These are phyloP conservation scores for Sternarchorhynchus goeldii DNA, from an alignment of 2,797 vertebrate species.

Conservation along the genomic window DNA sequence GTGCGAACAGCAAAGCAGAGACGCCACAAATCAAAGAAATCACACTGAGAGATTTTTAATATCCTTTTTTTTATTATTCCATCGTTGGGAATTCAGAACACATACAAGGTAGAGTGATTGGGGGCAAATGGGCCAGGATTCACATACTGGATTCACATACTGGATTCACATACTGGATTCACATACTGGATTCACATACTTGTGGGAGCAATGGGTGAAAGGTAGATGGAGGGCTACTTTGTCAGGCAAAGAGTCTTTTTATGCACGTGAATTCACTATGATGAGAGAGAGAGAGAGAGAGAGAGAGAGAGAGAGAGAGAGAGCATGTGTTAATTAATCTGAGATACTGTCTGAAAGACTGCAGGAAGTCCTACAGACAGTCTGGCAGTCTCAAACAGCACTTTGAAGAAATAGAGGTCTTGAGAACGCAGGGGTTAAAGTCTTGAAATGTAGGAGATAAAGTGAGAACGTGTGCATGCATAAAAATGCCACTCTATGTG, in stretches of 20 bases:
- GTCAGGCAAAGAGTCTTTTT: no score
- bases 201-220: background rate
- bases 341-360: no score
- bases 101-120: background rate
- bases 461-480: background rate
- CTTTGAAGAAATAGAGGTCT: no score
- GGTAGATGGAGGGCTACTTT: no score
- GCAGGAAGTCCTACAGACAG: no score
- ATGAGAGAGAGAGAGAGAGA: no score
- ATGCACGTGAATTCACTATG: no score
- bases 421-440: no score
- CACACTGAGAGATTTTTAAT: conserved; percentile 31
- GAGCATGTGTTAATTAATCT: no score
- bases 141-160: background rate
- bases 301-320: no score
- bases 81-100: conserved; percentile 10
- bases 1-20: conserved; percentile 16
- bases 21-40: conserved; percentile 45
- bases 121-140: background rate
- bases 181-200: background rate
- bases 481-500: background rate
- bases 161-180: background rate
- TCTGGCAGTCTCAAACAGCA: no score
- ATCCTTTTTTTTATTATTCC: conserved; percentile 27
- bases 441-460: background rate